phyloP scores from a whole-genome alignment of 2,113 vertebrate species.

The Hippocampus mohnikei region DNA sequence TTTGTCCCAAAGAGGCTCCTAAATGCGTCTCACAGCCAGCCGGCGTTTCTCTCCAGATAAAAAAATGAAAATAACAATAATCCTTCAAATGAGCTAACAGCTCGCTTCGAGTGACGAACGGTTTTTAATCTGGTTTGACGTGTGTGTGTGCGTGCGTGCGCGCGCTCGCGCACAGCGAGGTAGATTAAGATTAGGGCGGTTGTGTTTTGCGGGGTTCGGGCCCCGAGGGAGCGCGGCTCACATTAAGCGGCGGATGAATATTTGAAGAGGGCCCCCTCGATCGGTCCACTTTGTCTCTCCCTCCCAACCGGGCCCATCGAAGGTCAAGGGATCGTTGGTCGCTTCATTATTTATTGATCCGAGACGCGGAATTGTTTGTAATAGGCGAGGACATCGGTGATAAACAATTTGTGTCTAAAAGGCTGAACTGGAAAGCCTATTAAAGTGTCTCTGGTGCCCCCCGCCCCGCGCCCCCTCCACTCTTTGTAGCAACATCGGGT shows the following conservation, averaged over 20 bases:
- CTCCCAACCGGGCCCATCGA: conserved; percentile 85
- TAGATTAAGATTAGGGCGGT: conserved; percentile 78
- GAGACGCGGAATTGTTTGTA: conserved; percentile 85
- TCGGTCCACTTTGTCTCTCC: background rate
- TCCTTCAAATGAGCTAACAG: conserved; percentile 72
- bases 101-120: conserved; percentile 69
- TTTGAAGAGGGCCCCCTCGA: conserved; percentile 82
- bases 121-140: conserved; percentile 70
- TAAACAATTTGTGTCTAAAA: conserved; percentile 72
- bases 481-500: conserved; percentile 15
- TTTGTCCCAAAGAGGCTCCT: conserved; percentile 15
- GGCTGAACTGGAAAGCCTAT: conserved; percentile 34
- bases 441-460: conserved; percentile 14
- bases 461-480: background rate
- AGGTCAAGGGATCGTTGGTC: conserved; percentile 86
- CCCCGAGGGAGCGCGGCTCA: conserved; percentile 89
- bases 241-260: conserved; percentile 99
- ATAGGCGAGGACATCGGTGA: conserved; percentile 75
- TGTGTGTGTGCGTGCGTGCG: conserved; percentile 43
- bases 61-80: conserved; percentile 32
- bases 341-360: conserved; percentile 96
- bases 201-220: conserved; percentile 80
- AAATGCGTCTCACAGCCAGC: conserved; percentile 24
- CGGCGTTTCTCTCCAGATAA: conserved; percentile 8
- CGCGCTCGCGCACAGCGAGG: conserved; percentile 51